Evolutionary conservation across 2,888 invertebrate species (phyloP), one percentile per base, ranked within the genome.

Genomic region (Drosophila paranaensis): DNA sequence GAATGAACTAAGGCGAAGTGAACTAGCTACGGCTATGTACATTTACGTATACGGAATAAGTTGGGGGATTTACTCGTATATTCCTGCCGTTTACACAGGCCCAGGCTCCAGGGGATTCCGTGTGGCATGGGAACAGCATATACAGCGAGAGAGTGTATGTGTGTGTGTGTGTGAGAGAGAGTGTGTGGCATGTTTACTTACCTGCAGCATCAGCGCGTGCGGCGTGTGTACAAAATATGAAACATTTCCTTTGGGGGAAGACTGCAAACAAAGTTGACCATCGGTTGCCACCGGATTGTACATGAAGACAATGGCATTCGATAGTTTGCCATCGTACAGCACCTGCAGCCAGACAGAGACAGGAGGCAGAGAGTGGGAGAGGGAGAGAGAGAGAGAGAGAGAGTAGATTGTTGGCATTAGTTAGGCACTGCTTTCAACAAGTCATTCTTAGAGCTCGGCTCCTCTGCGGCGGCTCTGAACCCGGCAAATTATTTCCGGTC

Each of bases 211-310:
- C 90, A 99, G 96, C 81, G 99, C 99, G 94, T 99, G 99, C 61
- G 99, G 99, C 80, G 98, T 98, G 94, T 99, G 99, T 91, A 99
- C 98, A 95, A 99, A 99, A 94, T 97, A 98, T 80, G 98, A 97
- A 89, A 97, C 95, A 93, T 98, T 99, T 92, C 98, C 98, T 94
- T 99, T 99, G 64, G 99, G 99, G 83, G 99, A 98, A 55, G 98
- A 98, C 94, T 99, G 99, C 82, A 99, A 95, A 94, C 99, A 99
- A 77, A 99, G 95, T 94, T 99, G 99, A 80, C 98, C 98, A 94
- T 99, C 99, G 79, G 99, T 99, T 76, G 99, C 99, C 90, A 99
- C 99, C 74, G 99, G 99, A 94, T 99, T 99, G 95, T 99, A 99
- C 97, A 99, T 98, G 94, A 99, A 99, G 91, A 99, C 98, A 92